Evolutionary conservation across 2,888 invertebrate genomes (phyloP), one percentile per base, ranked within the genome.

Genomic region (Odontothrips loti): DNA sequence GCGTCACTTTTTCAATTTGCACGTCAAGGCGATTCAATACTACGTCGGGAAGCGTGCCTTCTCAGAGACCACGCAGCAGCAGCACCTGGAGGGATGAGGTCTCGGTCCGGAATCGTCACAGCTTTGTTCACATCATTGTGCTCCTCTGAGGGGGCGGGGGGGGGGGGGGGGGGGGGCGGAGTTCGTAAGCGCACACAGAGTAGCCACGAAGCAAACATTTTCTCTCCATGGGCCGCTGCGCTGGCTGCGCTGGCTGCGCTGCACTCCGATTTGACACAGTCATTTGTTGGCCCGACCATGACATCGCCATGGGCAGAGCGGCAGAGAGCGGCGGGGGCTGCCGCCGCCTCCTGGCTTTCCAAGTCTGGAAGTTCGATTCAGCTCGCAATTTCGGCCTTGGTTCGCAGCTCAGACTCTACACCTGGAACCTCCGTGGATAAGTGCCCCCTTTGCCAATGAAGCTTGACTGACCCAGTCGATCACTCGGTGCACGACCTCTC

Each of bases 121-220:
- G 34, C 34, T 43, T 43, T 43, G 34, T 43, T 43, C 34, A 43
- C 34, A 43, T 43, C 34, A 43, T 43, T 43, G 34, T 43, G 34
- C 34, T 6, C 34, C 34, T 43, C 34, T 2, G 34, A 43, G 51
- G 51, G 10, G 51, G 9, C 3, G 51, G 15, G 9, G 51, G 51
- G 9, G 51, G 51, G 9, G 51, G 51, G 10, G 20, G 51, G 6
- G 10, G 20, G 51, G 51, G 6, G 9, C 6, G 20, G 51, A 20
- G 48, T 11, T n/a, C n/a, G 63, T n/a, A n/a, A 68, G 68, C 11
- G 68, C 68, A 17, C 15, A 58, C 58, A 58, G 51, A 51, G 23
- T 68, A 23, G 68, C 68, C 68, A 68, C 68, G 68, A 11, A 68
- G 68, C 68, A 68, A 68, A 68, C 68, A 68, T 68, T 68, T 68